phyloP scores from a whole-genome alignment of 1,140 invertebrate species.

The Spodoptera frugiperda region DNA sequence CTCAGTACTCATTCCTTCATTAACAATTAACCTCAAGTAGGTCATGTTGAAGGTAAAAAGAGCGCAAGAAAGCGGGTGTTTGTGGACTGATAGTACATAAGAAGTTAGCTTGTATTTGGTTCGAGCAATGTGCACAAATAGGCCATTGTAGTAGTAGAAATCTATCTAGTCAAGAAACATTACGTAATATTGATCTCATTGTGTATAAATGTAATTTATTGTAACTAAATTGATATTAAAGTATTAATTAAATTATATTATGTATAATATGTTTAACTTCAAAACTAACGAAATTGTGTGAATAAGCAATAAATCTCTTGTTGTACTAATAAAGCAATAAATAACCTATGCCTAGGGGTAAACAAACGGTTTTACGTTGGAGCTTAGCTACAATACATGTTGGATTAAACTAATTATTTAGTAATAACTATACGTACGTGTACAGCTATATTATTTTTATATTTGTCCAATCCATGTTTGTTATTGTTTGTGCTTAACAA shows the following conservation, averaged over 20 bases:
- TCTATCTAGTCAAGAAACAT: constrained; percentile 44
- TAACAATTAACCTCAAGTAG: not conserved
- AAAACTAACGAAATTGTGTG: too few species aligned
- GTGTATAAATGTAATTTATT: constrained; percentile 22
- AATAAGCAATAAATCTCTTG: too few species aligned
- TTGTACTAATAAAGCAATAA: too few species aligned
- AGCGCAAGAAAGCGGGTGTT: constrained; percentile 32
- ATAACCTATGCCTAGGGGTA: too few species aligned
- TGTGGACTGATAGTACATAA: constrained; percentile 41
- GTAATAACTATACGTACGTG: too few species aligned
- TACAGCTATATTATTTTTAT: too few species aligned
- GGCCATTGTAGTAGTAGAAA: constrained; percentile 25
- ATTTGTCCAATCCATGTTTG: too few species aligned
- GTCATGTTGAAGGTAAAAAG: constrained; percentile 8
- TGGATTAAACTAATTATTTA: too few species aligned
- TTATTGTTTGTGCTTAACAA: constrained; percentile 40
- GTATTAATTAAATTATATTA: too few species aligned
- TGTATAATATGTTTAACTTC: too few species aligned
- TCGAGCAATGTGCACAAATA: constrained; percentile 19
- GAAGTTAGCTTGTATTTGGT: constrained; percentile 17
- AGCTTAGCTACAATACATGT: too few species aligned
- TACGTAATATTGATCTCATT: constrained; percentile 39
- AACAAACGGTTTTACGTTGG: too few species aligned
- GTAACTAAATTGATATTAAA: constrained; percentile 7
- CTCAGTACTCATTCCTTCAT: not conserved